Evolutionary conservation across 2,888 invertebrate species (phyloP).

Genomic region (Empis stercorea): DNA sequence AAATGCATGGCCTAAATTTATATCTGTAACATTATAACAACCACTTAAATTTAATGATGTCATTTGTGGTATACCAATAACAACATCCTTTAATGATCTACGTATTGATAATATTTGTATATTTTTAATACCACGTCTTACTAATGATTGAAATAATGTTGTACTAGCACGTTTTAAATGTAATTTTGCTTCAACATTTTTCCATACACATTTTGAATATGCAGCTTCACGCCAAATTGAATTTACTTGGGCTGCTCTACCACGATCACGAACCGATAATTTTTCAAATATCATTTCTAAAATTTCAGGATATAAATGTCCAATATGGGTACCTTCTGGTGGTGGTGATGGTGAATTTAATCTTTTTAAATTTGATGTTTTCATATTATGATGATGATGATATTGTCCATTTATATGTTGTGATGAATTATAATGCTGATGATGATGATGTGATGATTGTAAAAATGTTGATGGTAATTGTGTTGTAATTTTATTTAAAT

Average conservation of each 20-base stretch:
- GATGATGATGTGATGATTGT: constrained; percentile 26
- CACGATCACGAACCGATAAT: constrained; percentile 77
- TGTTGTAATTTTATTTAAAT: constrained; percentile 25
- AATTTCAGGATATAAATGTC: constrained; percentile 83
- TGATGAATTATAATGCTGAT: constrained; percentile 25
- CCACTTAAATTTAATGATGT: constrained; percentile 83
- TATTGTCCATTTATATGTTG: constrained; percentile 30
- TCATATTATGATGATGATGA: constrained; percentile 22
- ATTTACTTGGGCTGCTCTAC: constrained; percentile 82
- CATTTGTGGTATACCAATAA: constrained; percentile 71
- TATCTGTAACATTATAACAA: constrained; percentile 85
- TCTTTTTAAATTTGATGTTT: constrained; percentile 21
- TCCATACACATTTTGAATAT: constrained; percentile 86
- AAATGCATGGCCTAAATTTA: constrained; percentile 71
- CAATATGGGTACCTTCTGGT: constrained; percentile 60
- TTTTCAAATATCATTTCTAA: constrained; percentile 84
- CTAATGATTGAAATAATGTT: constrained; percentile 72
- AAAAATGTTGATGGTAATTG: constrained; percentile 30
- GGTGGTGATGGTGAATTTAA: constrained; percentile 35
- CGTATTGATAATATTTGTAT: constrained; percentile 81
- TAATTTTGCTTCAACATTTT: constrained; percentile 81
- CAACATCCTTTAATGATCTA: constrained; percentile 70
- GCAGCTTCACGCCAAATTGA: constrained; percentile 83
- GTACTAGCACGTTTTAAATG: constrained; percentile 75
- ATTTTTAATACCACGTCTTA: constrained; percentile 73